Base-by-base conservation (phyloP, 2,113 vertebrate genomes). In the Hepsetus odoe region DNA sequence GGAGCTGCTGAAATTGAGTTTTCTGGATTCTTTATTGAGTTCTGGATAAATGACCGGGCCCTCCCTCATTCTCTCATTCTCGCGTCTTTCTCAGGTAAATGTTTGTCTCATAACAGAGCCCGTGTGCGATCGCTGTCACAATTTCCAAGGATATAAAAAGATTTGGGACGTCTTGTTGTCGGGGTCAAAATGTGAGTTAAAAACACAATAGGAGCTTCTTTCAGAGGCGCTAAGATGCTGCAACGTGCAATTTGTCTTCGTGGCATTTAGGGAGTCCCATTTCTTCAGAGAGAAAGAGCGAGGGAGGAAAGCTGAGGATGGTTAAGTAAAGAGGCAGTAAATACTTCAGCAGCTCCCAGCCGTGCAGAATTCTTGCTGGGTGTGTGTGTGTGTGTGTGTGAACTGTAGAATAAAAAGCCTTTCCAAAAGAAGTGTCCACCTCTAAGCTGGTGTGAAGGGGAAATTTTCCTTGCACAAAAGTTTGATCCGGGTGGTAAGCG, bases 391-490 rank as follows among this genome's bases (percentile, higher is more conserved):
- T 33, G 70, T 28, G 78, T 66, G 62, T 56, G 58, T 53, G 26
- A 4, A 32, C 28, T 53, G 51, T 51, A 80, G 62, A 68, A 72
- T 79, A 80, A 58, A 67, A 33, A 32, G 18, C 51, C 26, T 18
- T 67, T 46, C 33, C 12, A 77, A 44, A 70, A 76, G 78, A 81
- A 83, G 76, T 4, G 84, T 89, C 87, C 89, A 89, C 89, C 89
- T 88, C 87, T 92, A 91, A 92, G 86, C 86, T 58, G 74, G 83
- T 90, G 90, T 92, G 91, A 92, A 92, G 92, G 90, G 83, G 88
- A 92, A 91, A 90, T 83, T 91, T 89, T 85, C 83, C 83, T 79
- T 53, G 30, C 68, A 86, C 85, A 85, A 86, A 87, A 86, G 85
- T 90, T 87, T 85, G 82, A 87, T 86, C 87, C 82, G n/a, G 64